Conservation (phyloP, 2,888 invertebrate genomes). For the Pachymerium ferrugineum region DNA sequence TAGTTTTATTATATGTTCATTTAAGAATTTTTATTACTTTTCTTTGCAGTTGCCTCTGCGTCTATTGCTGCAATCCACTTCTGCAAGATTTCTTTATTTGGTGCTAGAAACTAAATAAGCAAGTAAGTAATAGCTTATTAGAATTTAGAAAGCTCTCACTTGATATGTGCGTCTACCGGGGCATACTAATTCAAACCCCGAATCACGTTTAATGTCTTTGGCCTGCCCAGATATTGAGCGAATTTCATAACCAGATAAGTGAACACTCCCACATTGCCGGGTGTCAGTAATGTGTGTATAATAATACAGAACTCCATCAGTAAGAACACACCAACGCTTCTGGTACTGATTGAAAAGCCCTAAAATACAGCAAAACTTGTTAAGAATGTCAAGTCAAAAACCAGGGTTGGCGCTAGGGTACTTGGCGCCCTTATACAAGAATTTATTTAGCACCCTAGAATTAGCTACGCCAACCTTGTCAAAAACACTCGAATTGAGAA, state of each 20-base stretch:
- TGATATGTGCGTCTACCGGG: constrained; percentile 23
- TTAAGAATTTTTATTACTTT: background rate
- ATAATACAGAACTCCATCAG: constrained; percentile 28
- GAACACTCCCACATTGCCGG: background rate
- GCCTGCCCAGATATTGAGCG: background rate
- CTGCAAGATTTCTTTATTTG: background rate
- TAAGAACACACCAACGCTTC: constrained; percentile 23
- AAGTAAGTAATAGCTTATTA: background rate
- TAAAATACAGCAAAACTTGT: no score
- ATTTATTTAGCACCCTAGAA: no score
- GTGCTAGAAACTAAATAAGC: constrained; percentile 29
- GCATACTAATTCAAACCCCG: constrained; percentile 11
- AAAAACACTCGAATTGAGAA: background rate
- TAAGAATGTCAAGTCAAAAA: no score
- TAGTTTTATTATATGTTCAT: no score
- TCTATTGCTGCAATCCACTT: constrained; percentile 28
- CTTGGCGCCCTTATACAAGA: no score
- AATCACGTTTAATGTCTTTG: background rate
- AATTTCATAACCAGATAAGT: constrained; percentile 1
- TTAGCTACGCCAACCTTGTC: no score
- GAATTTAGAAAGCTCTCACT: background rate
- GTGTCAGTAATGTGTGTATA: background rate
- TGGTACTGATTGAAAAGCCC: constrained; percentile 17
- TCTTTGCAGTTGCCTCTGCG: background rate
- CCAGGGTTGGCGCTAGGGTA: no score